A percentile compares a stretch with the other conserved stretches of the same genome.
Evolutionary conservation across 2,113 vertebrate species (phyloP).

Genomic region (Nansenia antarctica): DNA sequence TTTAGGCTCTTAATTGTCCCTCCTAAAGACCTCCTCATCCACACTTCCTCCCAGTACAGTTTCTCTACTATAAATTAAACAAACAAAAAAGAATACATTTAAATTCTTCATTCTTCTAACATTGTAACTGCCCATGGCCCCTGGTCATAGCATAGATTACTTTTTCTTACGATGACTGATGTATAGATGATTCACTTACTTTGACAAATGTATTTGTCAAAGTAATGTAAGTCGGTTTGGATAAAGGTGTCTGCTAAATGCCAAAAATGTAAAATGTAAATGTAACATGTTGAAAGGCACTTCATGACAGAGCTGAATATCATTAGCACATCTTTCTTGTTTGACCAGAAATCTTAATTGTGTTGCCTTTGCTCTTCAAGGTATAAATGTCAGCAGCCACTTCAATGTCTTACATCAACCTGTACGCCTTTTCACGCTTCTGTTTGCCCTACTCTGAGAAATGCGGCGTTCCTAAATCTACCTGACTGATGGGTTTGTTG

Average conservation of each 20-base stretch:
- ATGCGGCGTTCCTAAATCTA: constrained; percentile 11
- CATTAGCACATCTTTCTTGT: not conserved
- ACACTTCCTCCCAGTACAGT: too few species aligned
- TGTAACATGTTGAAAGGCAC: not conserved
- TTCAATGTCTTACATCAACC: not conserved
- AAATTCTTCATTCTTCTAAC: too few species aligned
- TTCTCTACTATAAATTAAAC: too few species aligned
- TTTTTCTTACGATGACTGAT: too few species aligned
- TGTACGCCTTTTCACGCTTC: not conserved
- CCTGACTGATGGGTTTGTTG: constrained; percentile 19
- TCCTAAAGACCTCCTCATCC: not conserved
- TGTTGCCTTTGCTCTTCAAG: not conserved
- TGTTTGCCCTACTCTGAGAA: not conserved
- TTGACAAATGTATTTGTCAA: too few species aligned
- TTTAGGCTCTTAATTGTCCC: not conserved
- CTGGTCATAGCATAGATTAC: too few species aligned
- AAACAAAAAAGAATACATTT: too few species aligned
- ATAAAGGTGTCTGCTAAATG: too few species aligned
- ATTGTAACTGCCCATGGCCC: too few species aligned
- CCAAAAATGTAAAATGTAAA: too few species aligned
- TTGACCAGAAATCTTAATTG: not conserved
- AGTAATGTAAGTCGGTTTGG: too few species aligned
- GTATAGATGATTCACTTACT: too few species aligned
- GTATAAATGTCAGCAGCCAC: not conserved
- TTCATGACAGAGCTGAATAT: not conserved